Base-by-base conservation (phyloP, 2,113 vertebrate species). In the Corvus cornix region DNA sequence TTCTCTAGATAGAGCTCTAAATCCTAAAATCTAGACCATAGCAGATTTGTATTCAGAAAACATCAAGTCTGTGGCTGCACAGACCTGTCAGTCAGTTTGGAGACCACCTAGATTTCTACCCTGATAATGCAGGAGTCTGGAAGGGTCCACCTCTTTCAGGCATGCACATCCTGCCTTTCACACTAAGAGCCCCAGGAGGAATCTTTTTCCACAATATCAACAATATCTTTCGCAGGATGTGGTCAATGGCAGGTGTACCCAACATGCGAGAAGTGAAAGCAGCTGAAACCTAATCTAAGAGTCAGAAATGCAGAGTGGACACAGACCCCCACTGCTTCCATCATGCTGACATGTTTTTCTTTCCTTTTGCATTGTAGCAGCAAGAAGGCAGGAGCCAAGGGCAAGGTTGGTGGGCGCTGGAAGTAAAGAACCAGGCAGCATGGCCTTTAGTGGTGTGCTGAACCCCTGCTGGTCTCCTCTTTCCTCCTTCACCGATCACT, bases 321-420 rank as follows among this genome's bases (percentile, higher is more conserved):
- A 56, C 30, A 67, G 56, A 35, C 10, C 30, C 41, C 16, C 7
- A 33, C 26, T 1, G 1, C 31, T 70, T 62, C 43, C 28, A 28
- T 43, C 16, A 6, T 2, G 9, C 66, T 95, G 83, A 97, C 28
- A 3, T 27, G 17, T 69, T 83, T 83, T 84, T 91, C 44, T 88
- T 83, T 67, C 58, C 46, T 94, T 95, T 68, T 93, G 88, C 28
- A 68, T 90, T 98, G 96, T 91, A 99, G 99, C 98, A 99, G 99
- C 99, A 99, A 99, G 98, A 99, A 99, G 98, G 98, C 98, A 5
- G 98, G 98, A 60, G 97, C 97, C 94, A 98, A 98, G 95, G 98
- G 98, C 96, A 98, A 98, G 51, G 98, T 98, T 53, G 98, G 98
- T 0, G 99, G 98, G 73, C 99, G 99, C 98, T 99, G 99, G 98